phyloP scores from a whole-genome alignment of 2,888 invertebrate species.

The Thecocarcelia acutangulata region DNA sequence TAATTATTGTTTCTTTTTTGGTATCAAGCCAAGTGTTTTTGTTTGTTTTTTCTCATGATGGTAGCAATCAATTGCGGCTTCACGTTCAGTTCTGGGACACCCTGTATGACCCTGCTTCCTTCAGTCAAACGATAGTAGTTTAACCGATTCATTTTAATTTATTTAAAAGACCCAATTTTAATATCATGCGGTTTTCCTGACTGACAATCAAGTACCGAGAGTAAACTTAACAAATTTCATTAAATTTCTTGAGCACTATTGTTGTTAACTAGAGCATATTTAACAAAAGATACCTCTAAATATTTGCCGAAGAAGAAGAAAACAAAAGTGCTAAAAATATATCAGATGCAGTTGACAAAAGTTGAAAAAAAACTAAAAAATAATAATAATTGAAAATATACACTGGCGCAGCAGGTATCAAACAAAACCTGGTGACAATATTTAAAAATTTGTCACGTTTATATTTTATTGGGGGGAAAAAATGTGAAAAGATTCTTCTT shows the following conservation, averaged over 20 bases:
- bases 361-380: neutral
- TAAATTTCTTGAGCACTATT: conserved; percentile 24
- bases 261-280: conserved; percentile 37
- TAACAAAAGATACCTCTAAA: conserved; percentile 29
- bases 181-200: no score
- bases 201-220: no score
- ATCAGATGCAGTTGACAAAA: conserved; percentile 20
- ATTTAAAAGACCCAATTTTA: no score
- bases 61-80: no score
- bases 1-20: no score
- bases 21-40: no score
- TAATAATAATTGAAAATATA: conserved; percentile 22
- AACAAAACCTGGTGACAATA: neutral
- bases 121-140: no score
- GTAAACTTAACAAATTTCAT: conserved; percentile 6
- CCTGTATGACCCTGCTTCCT: no score
- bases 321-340: conserved; percentile 47
- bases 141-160: no score
- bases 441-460: conserved; percentile 63
- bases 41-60: no score
- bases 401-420: conserved; percentile 4
- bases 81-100: no score
- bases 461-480: conserved; percentile 46
- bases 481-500: neutral
- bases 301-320: conserved; percentile 38